Evolutionary conservation across 2,797 vertebrate species (phyloP).

Genomic region (Todus mexicanus): DNA sequence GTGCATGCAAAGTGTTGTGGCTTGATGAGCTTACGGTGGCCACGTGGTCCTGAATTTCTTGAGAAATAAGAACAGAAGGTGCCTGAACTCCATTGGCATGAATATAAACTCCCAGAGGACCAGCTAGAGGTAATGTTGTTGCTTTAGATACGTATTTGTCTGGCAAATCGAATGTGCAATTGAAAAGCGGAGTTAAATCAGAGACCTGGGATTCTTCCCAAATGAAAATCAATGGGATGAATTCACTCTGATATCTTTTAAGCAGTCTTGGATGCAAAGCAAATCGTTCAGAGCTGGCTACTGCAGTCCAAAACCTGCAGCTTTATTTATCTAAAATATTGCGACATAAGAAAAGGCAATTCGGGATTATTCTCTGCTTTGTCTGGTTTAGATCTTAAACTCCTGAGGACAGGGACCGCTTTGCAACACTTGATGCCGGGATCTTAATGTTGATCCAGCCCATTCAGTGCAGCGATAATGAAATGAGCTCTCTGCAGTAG

Average conservation of each 20-base stretch:
- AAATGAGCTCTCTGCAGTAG: not conserved
- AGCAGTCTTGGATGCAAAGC: not conserved
- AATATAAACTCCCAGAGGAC: not conserved
- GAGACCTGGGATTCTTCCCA: not conserved
- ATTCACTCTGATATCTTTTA: slow-evolving; percentile 5
- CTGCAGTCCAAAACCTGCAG: not conserved
- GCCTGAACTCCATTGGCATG: not conserved
- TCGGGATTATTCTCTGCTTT: not conserved
- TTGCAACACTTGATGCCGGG: not conserved
- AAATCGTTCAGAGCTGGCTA: not conserved
- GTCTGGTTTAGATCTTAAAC: not conserved
- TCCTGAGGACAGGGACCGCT: not conserved
- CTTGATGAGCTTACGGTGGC: not conserved
- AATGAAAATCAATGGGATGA: not conserved
- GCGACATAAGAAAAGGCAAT: not conserved
- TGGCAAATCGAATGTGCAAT: not conserved
- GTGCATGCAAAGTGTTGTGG: not conserved
- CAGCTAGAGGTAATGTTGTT: not conserved
- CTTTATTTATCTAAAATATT: slow-evolving; percentile 1
- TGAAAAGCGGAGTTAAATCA: not conserved
- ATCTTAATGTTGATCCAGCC: not conserved
- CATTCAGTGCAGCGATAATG: not conserved
- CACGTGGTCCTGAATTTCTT: not conserved
- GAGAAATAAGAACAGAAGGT: not conserved
- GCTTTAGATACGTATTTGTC: not conserved